Percentiles rank a stretch among this genome's conserved stretches.
These are phyloP conservation scores for Tiliqua scincoides DNA, from an alignment of 2,113 vertebrate genomes.

Conservation along the genomic window DNA sequence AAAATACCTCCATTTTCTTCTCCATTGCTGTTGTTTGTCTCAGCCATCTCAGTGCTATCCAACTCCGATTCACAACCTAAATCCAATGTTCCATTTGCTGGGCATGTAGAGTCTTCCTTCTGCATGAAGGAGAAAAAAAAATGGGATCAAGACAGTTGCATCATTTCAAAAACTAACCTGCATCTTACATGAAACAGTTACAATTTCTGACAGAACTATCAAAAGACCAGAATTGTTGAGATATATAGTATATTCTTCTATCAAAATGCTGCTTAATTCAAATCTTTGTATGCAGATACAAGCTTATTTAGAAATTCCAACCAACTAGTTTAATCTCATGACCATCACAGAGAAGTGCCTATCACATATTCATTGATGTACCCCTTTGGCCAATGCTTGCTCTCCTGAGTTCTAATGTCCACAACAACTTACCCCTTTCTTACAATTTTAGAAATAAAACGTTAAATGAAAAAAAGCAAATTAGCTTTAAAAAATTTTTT, in stretches of 20 bases:
- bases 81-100: constrained; percentile 80
- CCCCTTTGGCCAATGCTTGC: constrained; percentile 58
- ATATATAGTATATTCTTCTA: constrained; percentile 3
- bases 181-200: constrained; percentile 33
- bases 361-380: constrained; percentile 65
- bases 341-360: constrained; percentile 52
- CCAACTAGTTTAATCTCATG: constrained; percentile 52
- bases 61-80: constrained; percentile 84
- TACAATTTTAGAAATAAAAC: constrained; percentile 39
- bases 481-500: constrained; percentile 34
- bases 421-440: constrained; percentile 24
- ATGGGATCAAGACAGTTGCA: constrained; percentile 35
- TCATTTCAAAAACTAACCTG: constrained; percentile 56
- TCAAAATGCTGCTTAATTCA: constrained; percentile 43
- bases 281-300: constrained; percentile 30
- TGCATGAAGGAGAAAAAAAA: constrained; percentile 60
- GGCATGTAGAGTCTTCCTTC: constrained; percentile 83
- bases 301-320: constrained; percentile 56
- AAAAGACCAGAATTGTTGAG: constrained; percentile 29
- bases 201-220: constrained; percentile 41
- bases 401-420: constrained; percentile 66
- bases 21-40: constrained; percentile 76
- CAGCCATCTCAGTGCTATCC: constrained; percentile 85
- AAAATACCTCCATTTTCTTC: constrained; percentile 84
- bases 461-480: constrained; percentile 25